A percentile compares a stretch with the other conserved stretches of the same genome.
These are phyloP conservation scores for Plutella xylostella DNA, from an alignment of 2,888 invertebrate species.

Conservation along the genomic window DNA sequence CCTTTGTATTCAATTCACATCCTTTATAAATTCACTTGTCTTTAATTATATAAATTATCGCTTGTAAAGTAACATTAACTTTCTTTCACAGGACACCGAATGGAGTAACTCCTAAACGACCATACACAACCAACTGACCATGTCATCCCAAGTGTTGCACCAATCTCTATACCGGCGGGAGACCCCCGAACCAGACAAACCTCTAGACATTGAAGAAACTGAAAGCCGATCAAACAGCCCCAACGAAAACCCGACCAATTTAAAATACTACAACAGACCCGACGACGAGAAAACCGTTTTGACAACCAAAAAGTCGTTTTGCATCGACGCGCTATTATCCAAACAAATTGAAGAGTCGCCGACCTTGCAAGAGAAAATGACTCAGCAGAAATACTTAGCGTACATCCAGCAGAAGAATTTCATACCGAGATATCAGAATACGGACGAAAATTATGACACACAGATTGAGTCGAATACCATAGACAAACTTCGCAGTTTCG, in stretches of 20 bases:
- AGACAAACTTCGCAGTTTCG: conserved; percentile 33
- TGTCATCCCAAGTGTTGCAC: conserved; percentile 34
- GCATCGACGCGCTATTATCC: conserved; percentile 89
- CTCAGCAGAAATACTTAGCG: conserved; percentile 49
- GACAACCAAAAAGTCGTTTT: conserved; percentile 80
- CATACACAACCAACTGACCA: conserved; percentile 6
- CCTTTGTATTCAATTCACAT: no score
- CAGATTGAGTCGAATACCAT: conserved; percentile 61
- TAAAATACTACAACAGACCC: conserved; percentile 39
- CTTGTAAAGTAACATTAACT: not conserved
- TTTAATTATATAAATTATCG: no score
- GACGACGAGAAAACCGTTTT: conserved; percentile 52
- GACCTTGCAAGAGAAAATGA: conserved; percentile 42
- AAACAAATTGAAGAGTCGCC: conserved; percentile 47
- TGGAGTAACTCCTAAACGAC: not conserved
- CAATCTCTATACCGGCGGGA: conserved; percentile 39
- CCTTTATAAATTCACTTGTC: no score
- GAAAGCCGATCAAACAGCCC: conserved; percentile 47
- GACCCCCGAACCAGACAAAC: conserved; percentile 37
- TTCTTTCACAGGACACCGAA: not conserved
- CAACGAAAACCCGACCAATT: conserved; percentile 31
- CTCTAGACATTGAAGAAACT: conserved; percentile 46
- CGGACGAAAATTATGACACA: conserved; percentile 49
- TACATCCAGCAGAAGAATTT: conserved; percentile 55
- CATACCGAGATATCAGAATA: conserved; percentile 40